Evolutionary conservation across 2,888 invertebrate species (phyloP).

Genomic region (Caenorhabditis becei): DNA sequence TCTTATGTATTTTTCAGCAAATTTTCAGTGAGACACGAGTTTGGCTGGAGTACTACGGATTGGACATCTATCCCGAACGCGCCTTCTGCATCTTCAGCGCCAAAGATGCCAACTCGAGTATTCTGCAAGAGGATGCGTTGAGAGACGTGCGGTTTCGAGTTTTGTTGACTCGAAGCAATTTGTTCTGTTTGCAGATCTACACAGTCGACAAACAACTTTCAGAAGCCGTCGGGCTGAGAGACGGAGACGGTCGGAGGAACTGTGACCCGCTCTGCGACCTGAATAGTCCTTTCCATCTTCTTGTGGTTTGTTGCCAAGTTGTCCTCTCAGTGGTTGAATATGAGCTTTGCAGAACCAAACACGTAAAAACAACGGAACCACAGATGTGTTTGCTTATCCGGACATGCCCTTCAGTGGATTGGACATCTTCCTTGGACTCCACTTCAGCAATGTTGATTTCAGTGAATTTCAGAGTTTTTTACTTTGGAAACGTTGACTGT

Average conservation of each 20-base stretch:
- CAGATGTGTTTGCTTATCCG: constrained; percentile 41
- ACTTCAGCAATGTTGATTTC: constrained; percentile 57
- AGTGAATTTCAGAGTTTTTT: constrained; percentile 32
- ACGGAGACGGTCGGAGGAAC: constrained; percentile 62
- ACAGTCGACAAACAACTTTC: constrained; percentile 62
- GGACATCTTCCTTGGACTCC: constrained; percentile 66
- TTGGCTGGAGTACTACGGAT: constrained; percentile 75
- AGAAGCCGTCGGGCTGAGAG: constrained; percentile 40
- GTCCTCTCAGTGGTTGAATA: not conserved
- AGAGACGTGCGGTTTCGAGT: constrained; percentile 55
- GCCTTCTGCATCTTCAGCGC: constrained; percentile 76
- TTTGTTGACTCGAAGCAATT: not conserved
- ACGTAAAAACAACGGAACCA: constrained; percentile 34
- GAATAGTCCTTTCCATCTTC: constrained; percentile 76
- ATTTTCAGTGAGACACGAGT: constrained; percentile 72
- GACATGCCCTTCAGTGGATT: constrained; percentile 47
- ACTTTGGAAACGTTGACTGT: not conserved
- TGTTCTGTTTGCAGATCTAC: constrained; percentile 50
- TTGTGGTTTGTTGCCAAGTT: constrained; percentile 66
- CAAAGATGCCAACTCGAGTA: constrained; percentile 63
- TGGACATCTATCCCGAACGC: constrained; percentile 73
- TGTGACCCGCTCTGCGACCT: constrained; percentile 78
- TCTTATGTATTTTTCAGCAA: too few relatives aligned
- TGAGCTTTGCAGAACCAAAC: constrained; percentile 42
- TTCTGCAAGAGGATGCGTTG: constrained; percentile 67